Base-by-base conservation (phyloP, 2,888 invertebrate species). In the Sycophila texana region DNA sequence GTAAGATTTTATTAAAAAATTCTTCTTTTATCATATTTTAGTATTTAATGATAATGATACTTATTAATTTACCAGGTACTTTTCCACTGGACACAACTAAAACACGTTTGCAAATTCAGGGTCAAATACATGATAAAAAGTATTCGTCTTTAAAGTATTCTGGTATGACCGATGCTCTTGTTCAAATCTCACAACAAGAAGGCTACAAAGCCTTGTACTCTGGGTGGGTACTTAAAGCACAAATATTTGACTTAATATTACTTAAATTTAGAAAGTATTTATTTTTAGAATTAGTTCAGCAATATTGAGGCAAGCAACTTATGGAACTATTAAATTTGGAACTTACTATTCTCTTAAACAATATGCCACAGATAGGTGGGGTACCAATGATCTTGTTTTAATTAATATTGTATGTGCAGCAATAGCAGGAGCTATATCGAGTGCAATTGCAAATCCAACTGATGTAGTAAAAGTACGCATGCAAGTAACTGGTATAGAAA, bases 51-150 rank as follows among this genome's bases (percentile, higher is more conserved):
- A 20, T 72, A 14, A 53, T 10, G 4, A 53, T 3, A 53, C 71
- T 74, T 65, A 13, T 30, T 49, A 7, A 13, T 61, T 39, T 89
- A 16, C 86, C 3, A 96, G 98, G 98, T 84, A 98, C 98, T 58
- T 98, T 98, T 92, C 98, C 98, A n/a, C 96, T 98, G 85, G 98
- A 98, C 91, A 97, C 97, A 49, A 96, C 98, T 26, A 98, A 98
- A 92, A 98, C 98, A 20, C 93, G 98, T 84, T 93, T 98, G 26
- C 98, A 98, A 92, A 94, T 98, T 87, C 98, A 98, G 91, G 98
- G 98, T 1, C 98, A 98, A 91, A 95, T 93, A 88, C 93, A 95
- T 81, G 96, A 96, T 90, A 92, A 94, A 84, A 93, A 93, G 80
- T 93, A 95, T 92, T 93, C 95, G 72, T 92, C 93, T 86, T 91